These are phyloP conservation scores for Leptinotarsa juncta DNA, from an alignment of 2,888 invertebrate genomes.

Conservation along the genomic window DNA sequence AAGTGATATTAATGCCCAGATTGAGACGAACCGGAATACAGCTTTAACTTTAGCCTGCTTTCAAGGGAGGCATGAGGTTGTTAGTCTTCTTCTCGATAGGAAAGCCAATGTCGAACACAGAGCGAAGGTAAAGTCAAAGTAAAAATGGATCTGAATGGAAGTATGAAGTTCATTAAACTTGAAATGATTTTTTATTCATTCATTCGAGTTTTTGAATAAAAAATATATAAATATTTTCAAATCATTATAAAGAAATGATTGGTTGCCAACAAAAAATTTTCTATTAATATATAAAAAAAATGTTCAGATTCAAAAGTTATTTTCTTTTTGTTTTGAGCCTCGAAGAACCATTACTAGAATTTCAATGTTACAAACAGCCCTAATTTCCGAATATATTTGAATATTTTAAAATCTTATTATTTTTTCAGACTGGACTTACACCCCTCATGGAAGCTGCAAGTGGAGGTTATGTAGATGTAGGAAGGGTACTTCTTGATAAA, in stretches of 20 bases:
- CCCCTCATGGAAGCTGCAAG: conserved; percentile 99
- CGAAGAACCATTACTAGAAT: too few relatives aligned
- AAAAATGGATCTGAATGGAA: background rate
- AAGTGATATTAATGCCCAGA: conserved; percentile 99
- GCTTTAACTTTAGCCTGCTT: conserved; percentile 98
- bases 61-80: conserved; percentile 98
- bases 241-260: too few relatives aligned
- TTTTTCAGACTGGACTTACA: conserved; percentile 89
- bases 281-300: too few relatives aligned
- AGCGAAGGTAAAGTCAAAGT: conserved; percentile 67
- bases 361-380: background rate
- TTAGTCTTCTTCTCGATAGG: conserved; percentile 92
- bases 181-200: too few relatives aligned
- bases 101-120: conserved; percentile 99
- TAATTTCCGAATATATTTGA: conserved; percentile 6
- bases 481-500: conserved; percentile 93
- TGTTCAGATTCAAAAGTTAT: too few relatives aligned
- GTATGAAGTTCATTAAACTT: background rate
- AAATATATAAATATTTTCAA: too few relatives aligned
- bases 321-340: too few relatives aligned
- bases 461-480: conserved; percentile 99
- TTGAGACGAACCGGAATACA: conserved; percentile 98
- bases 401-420: conserved; percentile 8
- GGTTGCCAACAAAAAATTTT: too few relatives aligned
- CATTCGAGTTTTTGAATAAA: too few relatives aligned